These are phyloP conservation scores for Drosophila picticornis DNA, from an alignment of 2,888 invertebrate species.

Conservation along the genomic window DNA sequence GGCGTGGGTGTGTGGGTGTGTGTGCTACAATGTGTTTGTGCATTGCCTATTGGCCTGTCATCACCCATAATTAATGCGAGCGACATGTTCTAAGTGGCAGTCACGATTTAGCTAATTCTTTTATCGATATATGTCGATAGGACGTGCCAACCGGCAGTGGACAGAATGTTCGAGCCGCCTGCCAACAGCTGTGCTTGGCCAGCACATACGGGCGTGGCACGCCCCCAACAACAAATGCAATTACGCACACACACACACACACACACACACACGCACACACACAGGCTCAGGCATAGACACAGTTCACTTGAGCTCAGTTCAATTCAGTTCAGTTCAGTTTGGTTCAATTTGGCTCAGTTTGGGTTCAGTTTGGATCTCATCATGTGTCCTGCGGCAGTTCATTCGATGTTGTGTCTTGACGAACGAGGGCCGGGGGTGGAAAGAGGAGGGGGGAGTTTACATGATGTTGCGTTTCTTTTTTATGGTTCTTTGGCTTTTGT, in stretches of 20 bases:
- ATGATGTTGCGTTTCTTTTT: slow-evolving; percentile 43
- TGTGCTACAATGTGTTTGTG: background rate
- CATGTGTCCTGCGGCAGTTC: slow-evolving; percentile 24
- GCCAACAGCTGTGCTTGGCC: slow-evolving; percentile 60
- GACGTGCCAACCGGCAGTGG: slow-evolving; percentile 63
- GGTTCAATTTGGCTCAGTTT: background rate
- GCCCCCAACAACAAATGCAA: slow-evolving; percentile 41
- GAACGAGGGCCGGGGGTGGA: too few species aligned
- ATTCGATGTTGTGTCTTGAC: slow-evolving; percentile 18
- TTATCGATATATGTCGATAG: slow-evolving; percentile 81
- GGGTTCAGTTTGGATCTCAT: slow-evolving; percentile 19
- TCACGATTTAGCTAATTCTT: slow-evolving; percentile 83
- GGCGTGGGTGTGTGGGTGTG: slow-evolving; percentile 2
- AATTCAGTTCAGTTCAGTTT: background rate
- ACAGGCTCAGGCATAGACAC: background rate
- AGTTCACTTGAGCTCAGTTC: slow-evolving; percentile 1
- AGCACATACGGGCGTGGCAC: slow-evolving; percentile 23
- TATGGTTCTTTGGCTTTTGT: slow-evolving; percentile 51
- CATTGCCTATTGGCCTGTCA: slow-evolving; percentile 67
- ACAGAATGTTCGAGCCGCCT: slow-evolving; percentile 8
- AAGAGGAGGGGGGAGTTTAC: background rate
- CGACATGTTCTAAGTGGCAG: slow-evolving; percentile 80
- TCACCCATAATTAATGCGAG: slow-evolving; percentile 83
- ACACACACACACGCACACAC: background rate
- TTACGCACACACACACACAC: slow-evolving; percentile 25